Evolutionary conservation across 2,113 vertebrate genomes (phyloP), one percentile per base, ranked within the genome.

Genomic region (Bos javanicus): DNA sequence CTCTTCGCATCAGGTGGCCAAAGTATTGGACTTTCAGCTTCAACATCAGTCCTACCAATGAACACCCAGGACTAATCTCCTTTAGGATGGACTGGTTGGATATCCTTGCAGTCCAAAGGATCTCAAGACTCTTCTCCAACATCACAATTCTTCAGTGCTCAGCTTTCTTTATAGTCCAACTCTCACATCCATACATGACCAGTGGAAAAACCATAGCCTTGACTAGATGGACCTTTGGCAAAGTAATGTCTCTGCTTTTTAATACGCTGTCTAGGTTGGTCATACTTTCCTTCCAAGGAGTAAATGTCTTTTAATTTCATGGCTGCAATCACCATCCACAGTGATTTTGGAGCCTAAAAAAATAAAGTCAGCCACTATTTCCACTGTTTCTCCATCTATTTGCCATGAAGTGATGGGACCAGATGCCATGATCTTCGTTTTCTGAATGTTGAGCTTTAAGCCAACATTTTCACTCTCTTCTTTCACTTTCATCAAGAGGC

Each of bases 1-100:
- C 15, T 9, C 62, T 64, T 64, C 0, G 0, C 7, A 9, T 64
- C 0, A 64, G 62, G 62, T 4, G 30, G 30, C 15, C 62, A 64
- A 8, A 9, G 30, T 64, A n/a, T 9, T 64, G 15, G 15, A 17
- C 1, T 17, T 64, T 64, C 30, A 64, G 62, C 33, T 64, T 64
- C 16, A 17, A 4, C 30, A 64, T 64, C 30, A 64, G 62, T 64
- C 15, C 30, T 17, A 16, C 3, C 15, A 64, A 17, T 64, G 62
- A 64, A n/a, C 26, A 33, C 62, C 3, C 30, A 64, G 62, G 62
- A 64, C 15, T n/a, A 15, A 64, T 64, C 30, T 64, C 62, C 15
- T 33, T 64, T n/a, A 64, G 15, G 15, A 64, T 33, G 30, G 60
- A 33, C 14, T 64, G 30, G 60, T 8, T 64, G 60, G 30, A 64